Evolutionary conservation across 2,113 vertebrate genomes (phyloP).

Genomic region (Pipa parva): DNA sequence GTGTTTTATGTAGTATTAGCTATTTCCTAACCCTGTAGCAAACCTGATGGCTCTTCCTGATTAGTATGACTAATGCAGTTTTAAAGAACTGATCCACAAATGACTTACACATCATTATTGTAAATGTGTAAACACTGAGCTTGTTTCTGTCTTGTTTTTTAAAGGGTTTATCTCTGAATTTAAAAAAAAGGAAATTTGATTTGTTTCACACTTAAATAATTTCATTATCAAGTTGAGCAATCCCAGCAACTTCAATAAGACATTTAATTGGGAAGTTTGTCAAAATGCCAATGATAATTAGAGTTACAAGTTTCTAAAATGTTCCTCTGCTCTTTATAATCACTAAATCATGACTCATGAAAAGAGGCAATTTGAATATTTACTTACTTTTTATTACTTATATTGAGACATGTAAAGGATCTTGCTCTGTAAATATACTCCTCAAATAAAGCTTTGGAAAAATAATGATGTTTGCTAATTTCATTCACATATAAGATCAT

Average conservation of each 20-base stretch:
- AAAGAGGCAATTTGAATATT: constrained; percentile 31
- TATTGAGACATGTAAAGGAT: constrained; percentile 22
- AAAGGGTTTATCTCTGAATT: background rate
- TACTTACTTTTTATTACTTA: constrained; percentile 24
- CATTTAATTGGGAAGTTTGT: constrained; percentile 34
- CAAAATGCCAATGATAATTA: constrained; percentile 33
- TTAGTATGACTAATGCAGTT: too few species aligned
- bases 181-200: constrained; percentile 11
- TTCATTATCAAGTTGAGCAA: constrained; percentile 27
- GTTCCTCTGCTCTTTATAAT: constrained; percentile 26
- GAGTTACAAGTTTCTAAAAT: constrained; percentile 24
- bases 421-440: constrained; percentile 9
- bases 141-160: background rate
- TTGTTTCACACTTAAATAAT: constrained; percentile 29
- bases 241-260: constrained; percentile 12
- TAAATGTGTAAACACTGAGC: too few species aligned
- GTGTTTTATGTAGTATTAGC: too few species aligned
- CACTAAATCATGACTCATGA: constrained; percentile 26
- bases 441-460: constrained; percentile 10
- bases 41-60: too few species aligned
- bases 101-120: too few species aligned
- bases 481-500: background rate
- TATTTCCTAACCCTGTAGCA: too few species aligned
- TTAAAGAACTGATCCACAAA: too few species aligned
- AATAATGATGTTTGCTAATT: constrained; percentile 4